Percentiles rank a stretch among this genome's conserved stretches.
Evolutionary conservation across 2,113 vertebrate genomes (phyloP).

Genomic region (Sander vitreus): DNA sequence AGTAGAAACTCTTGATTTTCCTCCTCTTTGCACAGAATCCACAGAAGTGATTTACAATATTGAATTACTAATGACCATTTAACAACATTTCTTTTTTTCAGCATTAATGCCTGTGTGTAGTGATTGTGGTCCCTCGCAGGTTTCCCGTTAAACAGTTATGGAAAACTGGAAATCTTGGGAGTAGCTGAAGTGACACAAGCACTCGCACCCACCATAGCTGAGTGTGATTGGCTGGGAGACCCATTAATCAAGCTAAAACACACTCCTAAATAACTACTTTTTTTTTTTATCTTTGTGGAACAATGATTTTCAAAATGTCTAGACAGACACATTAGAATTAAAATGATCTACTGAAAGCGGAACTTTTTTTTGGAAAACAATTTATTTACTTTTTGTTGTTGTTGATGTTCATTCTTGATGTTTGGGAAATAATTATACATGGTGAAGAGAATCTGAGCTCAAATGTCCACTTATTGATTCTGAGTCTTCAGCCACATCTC

Average conservation of each 20-base stretch:
- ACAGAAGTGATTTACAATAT: slow-evolving; percentile 10
- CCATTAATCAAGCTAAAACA: neutral
- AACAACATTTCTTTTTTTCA: neutral
- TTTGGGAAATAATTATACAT: slow-evolving; percentile 21
- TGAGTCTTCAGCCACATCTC: slow-evolving; percentile 12
- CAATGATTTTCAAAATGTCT: slow-evolving; percentile 13
- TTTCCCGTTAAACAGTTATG: slow-evolving; percentile 1
- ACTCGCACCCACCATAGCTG: neutral
- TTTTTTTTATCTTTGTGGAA: neutral
- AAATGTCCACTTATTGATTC: slow-evolving; percentile 12
- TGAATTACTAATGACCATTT: neutral
- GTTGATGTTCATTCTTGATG: neutral
- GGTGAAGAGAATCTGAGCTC: slow-evolving; percentile 25
- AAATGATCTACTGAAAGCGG: slow-evolving; percentile 25
- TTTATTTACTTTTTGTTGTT: neutral
- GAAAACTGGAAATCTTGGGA: neutral
- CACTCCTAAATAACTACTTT: neutral
- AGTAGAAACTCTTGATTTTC: neutral
- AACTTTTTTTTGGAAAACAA: slow-evolving; percentile 20
- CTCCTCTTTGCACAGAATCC: slow-evolving; percentile 6
- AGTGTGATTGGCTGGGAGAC: slow-evolving; percentile 10
- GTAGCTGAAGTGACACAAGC: slow-evolving; percentile 7
- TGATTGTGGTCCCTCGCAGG: neutral
- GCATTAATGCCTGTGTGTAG: slow-evolving; percentile 9
- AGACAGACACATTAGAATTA: neutral